Percentiles rank a stretch among this genome's conserved stretches.
These are phyloP conservation scores for Meta bourneti DNA, from an alignment of 2,888 invertebrate genomes.

Conservation along the genomic window DNA sequence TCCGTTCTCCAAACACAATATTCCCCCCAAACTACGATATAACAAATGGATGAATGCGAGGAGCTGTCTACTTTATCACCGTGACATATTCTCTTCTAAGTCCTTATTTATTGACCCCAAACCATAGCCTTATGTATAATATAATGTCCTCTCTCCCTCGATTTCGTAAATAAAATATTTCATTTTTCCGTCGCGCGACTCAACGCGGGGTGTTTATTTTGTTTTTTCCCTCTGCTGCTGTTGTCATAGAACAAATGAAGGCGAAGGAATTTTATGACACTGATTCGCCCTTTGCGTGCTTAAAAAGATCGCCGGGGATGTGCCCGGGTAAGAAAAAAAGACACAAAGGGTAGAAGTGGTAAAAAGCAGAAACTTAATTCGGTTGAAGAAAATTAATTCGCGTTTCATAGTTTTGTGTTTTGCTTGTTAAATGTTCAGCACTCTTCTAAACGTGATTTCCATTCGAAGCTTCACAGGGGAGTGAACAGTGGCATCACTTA, in stretches of 20 bases:
- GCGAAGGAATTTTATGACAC: slow-evolving; percentile 53
- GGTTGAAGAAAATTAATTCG: slow-evolving; percentile 35
- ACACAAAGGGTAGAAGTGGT: not conserved
- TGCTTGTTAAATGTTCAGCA: not conserved
- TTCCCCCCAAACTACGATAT: not conserved
- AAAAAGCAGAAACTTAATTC: slow-evolving; percentile 43
- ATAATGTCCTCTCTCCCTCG: slow-evolving; percentile 25
- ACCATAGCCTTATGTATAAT: slow-evolving; percentile 3
- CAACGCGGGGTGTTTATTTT: not conserved
- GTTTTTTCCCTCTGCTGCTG: not conserved
- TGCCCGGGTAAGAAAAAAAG: not conserved
- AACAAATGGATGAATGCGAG: not conserved
- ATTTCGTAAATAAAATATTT: slow-evolving; percentile 52
- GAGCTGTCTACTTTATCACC: not conserved
- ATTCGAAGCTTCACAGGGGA: not conserved
- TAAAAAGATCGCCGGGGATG: slow-evolving; percentile 3
- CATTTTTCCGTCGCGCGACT: not conserved
- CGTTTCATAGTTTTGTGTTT: not conserved
- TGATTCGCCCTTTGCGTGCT: slow-evolving; percentile 63
- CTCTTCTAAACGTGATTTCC: not conserved
- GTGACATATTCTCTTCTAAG: not conserved
- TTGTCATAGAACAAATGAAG: slow-evolving; percentile 51
- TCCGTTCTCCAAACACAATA: not conserved
- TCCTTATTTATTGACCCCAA: slow-evolving; percentile 1
- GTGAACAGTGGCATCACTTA: not conserved